Evolutionary conservation across 1,140 invertebrate species (phyloP).

Genomic region (Euglossa dilemma): DNA sequence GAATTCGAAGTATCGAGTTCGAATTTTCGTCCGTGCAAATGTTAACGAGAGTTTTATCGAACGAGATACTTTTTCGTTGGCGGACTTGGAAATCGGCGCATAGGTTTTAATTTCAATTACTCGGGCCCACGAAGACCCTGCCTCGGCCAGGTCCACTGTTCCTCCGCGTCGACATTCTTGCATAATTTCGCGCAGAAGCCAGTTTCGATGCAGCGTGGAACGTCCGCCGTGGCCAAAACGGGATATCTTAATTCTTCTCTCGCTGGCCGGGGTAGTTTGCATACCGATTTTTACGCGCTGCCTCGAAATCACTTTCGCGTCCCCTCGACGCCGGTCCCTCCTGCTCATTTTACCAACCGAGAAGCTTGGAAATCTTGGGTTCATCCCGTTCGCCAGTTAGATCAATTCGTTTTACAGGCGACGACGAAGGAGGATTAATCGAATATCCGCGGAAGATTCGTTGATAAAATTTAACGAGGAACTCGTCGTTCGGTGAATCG

Average conservation of each 20-base stretch:
- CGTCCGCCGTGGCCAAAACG: constrained; percentile 2
- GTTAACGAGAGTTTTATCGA: constrained; percentile 2
- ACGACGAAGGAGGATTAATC: no score
- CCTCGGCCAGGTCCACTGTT: not conserved
- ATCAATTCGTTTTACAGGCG: no score
- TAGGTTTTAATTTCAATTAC: constrained; percentile 40
- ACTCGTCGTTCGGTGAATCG: no score
- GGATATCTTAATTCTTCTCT: constrained; percentile 62
- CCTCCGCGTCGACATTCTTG: constrained; percentile 20
- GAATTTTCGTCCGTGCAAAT: not conserved
- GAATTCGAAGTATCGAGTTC: not conserved
- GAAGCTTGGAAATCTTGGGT: no score
- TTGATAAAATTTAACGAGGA: no score
- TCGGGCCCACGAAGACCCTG: not conserved
- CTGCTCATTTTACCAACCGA: no score
- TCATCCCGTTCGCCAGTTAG: no score
- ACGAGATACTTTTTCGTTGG: not conserved
- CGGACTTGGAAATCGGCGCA: not conserved
- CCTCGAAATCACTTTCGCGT: not conserved
- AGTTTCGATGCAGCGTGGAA: not conserved
- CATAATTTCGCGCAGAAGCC: constrained; percentile 40
- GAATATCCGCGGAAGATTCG: no score
- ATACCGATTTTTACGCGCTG: constrained; percentile 48
- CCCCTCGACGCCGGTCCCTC: not conserved
- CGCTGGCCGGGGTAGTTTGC: constrained; percentile 41